Conservation (phyloP, 2,797 vertebrate species). For the Diplodus puntazzo region DNA sequence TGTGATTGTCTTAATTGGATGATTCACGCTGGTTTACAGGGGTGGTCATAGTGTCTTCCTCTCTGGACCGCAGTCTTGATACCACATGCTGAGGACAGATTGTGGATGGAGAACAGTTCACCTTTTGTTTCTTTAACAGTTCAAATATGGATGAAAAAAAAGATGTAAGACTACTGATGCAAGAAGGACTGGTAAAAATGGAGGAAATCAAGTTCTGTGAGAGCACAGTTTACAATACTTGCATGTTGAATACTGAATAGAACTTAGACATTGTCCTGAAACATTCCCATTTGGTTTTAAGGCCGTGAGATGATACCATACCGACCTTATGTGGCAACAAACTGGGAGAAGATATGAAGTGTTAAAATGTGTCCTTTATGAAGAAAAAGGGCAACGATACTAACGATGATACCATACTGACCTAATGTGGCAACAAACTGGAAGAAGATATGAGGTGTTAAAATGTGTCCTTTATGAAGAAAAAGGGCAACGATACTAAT, state of each 20-base stretch:
- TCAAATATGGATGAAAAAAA: not conserved
- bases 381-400: not conserved
- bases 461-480: not conserved
- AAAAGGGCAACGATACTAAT: not conserved
- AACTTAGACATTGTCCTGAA: not conserved
- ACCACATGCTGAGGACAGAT: constrained; percentile 12
- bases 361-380: not conserved
- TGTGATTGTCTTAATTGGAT: constrained; percentile 69
- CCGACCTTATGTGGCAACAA: not conserved
- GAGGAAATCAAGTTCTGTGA: not conserved
- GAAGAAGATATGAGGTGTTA: not conserved
- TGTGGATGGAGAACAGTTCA: constrained; percentile 5
- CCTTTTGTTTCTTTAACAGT: constrained; percentile 9
- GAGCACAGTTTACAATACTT: not conserved
- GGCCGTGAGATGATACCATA: not conserved
- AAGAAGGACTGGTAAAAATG: not conserved
- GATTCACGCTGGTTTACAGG: constrained; percentile 52
- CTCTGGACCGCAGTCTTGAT: constrained; percentile 11
- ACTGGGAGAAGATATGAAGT: not conserved
- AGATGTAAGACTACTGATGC: not conserved
- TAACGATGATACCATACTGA: too few species aligned
- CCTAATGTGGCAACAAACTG: constrained; percentile 6
- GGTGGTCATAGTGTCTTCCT: constrained; percentile 26
- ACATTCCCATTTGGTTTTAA: not conserved
- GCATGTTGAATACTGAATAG: not conserved